Conservation (phyloP, 2,113 vertebrate genomes). For the Spea multiplicata region DNA sequence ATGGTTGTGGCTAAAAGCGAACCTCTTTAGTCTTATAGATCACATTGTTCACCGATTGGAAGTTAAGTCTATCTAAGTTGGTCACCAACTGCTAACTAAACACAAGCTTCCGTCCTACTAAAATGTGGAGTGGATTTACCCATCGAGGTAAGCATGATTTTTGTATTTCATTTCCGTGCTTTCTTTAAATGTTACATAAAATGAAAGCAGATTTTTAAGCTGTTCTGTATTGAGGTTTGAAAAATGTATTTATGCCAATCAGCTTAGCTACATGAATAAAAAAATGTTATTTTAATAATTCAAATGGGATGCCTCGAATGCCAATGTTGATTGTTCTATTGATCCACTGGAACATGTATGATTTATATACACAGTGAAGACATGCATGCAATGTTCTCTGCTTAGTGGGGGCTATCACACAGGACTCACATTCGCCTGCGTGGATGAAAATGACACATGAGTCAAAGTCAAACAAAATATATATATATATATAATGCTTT, state of each 20-base stretch:
- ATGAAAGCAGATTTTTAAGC: background rate
- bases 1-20: conserved; percentile 67
- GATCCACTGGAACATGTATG: no score
- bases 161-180: conserved; percentile 29
- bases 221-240: background rate
- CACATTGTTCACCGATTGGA: conserved; percentile 65
- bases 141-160: conserved; percentile 76
- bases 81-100: conserved; percentile 51
- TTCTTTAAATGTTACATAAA: background rate
- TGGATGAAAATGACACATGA: background rate
- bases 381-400: background rate
- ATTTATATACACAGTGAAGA: background rate
- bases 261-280: background rate
- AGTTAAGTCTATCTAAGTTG: conserved; percentile 72
- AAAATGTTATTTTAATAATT: background rate
- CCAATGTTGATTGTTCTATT: background rate
- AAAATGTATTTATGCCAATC: background rate
- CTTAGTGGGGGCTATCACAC: background rate
- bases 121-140: conserved; percentile 82
- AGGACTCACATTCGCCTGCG: background rate
- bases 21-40: conserved; percentile 61
- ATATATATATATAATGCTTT: no score
- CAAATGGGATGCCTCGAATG: background rate
- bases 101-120: conserved; percentile 59
- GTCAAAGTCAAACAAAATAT: background rate